Base-by-base conservation (phyloP, 2,113 vertebrate species). In the Micronisus gabar region DNA sequence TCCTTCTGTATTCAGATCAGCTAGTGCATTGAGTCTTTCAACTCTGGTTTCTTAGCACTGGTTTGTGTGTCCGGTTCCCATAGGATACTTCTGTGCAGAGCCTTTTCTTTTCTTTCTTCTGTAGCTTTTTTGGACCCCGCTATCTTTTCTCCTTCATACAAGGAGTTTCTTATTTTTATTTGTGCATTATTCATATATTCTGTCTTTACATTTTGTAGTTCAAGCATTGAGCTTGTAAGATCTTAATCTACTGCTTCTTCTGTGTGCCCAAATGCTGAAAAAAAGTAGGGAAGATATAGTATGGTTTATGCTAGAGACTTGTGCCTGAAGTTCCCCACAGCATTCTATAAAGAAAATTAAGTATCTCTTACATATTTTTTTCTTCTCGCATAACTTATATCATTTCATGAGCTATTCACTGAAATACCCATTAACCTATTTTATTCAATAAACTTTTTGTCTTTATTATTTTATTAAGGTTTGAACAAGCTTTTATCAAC, bases 401-500 rank as follows among this genome's bases (percentile, higher is more conserved):
- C 0, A 73, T 90, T 95, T 94, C 19, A 72, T 79, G 29, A 84
- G 70, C 34, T 91, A 10, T 66, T 96, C 81, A 65, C 20, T 65
- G 36, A 58, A 71, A 68, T 90, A 55, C 34, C 5, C 13, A 19
- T 82, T 86, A 83, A 43, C 34, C 21, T 36, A 22, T 68, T 76
- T 94, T 81, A 56, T 87, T 94, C 95, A 95, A 97, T 79, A 75
- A 78, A 23, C 41, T 47, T 86, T 97, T 84, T 96, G 27, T 83
- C 81, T 80, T 93, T 43, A 55, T 84, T 76, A n/a, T 95, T 97
- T 97, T 82, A 38, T 94, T 81, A 96, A 99, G 99, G 98, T 99
- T 99, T 97, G 99, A 99, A 97, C 99, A 99, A 97, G 98, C 98
- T 45, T 99, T 99, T 94, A 94, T 99, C 85, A 99, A 98, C 98